Evolutionary conservation across 2,797 vertebrate species (phyloP), one percentile per base, ranked within the genome.

Genomic region (Etheostoma nigrum): DNA sequence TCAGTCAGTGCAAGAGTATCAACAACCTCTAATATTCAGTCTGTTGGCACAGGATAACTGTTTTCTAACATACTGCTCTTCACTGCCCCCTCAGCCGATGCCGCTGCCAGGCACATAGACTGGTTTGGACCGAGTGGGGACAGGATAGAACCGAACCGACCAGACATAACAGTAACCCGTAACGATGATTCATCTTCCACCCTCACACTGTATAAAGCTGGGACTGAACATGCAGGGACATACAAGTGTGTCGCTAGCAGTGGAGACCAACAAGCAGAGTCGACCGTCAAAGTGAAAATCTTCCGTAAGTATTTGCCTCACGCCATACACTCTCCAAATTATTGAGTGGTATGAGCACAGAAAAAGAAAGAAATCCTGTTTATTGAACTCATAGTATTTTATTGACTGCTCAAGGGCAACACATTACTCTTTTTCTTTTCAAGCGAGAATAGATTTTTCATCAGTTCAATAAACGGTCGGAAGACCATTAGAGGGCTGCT

Each of bases 81-180:
- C 48, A 66, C 58, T 84, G 21, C 86, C 67, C 69, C 73, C 62
- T 67, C 77, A 99, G 98, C 97, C 91, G 94, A 95, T 15, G 97
- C 97, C 11, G 95, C 96, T 81, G 96, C 96, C 86, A 97, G 95
- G 89, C 96, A 96, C 57, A 98, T 99, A 87, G 97, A 97, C 85
- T 99, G 98, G 98, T 99, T 96, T 81, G 96, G 96, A 42, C 98
- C 98, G 4, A 96, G 86, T 0, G 98, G 98, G 1, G 97, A 99
- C 86, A 94, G 95, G 88, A 96, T 99, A 85, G 96, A 92, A 14
- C 95, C 94, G 0, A 97, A 96, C 93, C 96, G 97, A 78, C 96
- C 96, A 84, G 97, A 96, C 84, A 95, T 99, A 91, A 98, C 96
- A 0, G 98, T 98, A 78, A 94, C 96, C 76, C 96, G 95, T 45